Base-by-base conservation (phyloP, 2,888 invertebrate genomes). In the Calephelis perditalis region DNA sequence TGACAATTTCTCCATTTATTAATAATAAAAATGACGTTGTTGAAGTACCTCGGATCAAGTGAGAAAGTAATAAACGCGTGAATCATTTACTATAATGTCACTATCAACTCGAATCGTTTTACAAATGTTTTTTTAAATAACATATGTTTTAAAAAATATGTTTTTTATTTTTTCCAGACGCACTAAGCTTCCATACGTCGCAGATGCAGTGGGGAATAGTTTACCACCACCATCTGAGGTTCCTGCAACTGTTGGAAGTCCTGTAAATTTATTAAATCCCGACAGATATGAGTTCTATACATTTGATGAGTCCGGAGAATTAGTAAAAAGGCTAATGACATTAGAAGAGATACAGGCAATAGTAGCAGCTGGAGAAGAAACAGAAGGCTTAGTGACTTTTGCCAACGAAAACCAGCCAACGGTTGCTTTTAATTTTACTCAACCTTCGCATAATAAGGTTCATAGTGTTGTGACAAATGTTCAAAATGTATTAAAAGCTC, bases 231-330 rank as follows among this genome's bases (percentile, higher is more conserved):
- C 94, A 56, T 89, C 91, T 56, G 88, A 78, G 65, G 82, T 82
- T 55, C 93, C 92, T 54, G 86, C 93, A 7, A 92, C 94, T 65
- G 92, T 95, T 3, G 94, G 94, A n/a, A 96, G 96, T 65, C 96
- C 96, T 0, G 95, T 95, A 0, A 94, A 94, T 71, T 88, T 97
- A 0, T 83, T 96, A 7, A 94, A 95, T 67, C 97, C 96, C 2
- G 96, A 96, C 76, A 92, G 95, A 74, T 96, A 96, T 78, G 96
- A 96, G 76, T 97, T 96, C 79, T 96, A 96, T 77, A 96, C 96
- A 0, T 96, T 96, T 73, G 95, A 96, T 73, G 95, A 96, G 73
- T 94, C 94, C 61, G 96, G 96, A 11, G 95, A 96, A 73, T 90
- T 96, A 35, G 94, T 96, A 0, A 96, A 96, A 73, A 92, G 95